Evolutionary conservation across 2,797 vertebrate genomes (phyloP), one percentile per base, ranked within the genome.

Genomic region (Dromococcyx pavoninus): DNA sequence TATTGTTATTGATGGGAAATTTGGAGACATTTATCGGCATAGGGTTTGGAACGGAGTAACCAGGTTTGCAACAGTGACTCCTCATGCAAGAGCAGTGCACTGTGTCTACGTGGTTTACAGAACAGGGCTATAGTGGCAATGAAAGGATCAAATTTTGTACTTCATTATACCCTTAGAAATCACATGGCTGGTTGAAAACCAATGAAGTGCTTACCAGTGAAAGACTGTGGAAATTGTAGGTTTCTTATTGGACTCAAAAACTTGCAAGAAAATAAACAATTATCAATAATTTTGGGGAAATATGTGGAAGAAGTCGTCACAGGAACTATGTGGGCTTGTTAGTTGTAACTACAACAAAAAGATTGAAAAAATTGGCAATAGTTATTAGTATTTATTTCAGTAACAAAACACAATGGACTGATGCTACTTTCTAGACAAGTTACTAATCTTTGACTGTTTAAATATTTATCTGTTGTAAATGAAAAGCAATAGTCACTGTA

Each of bases 381-480:
- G 39, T 87, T 85, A 62, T 66, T 48, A 86, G 57, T 51, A 86
- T 58, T 69, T 72, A 61, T 81, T 86, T 91, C 35, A 69, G 46
- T 58, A 61, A 67, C 13, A 56, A 88, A 80, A 61, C 12, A 27
- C 39, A 78, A 69, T 77, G 16, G 16, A 81, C 33, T 51, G 32
- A 19, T 56, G 13, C 21, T 60, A 72, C 16, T 33, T 73, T 75
- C 62, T 66, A 61, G 28, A 57, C 27, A 61, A 61, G 13, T 39
- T 76, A 27, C 62, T 32, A 54, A n/a, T 67, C 39, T 69, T 75
- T 39, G 17, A 79, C 51, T 48, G 33, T 17, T 79, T 48, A 87
- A 86, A 73, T 66, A 85, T 89, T 58, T 90, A 62, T 43, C 46
- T 65, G 19, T 30, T 75, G 58, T 48, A 91, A 83, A 86, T 46